Evolutionary conservation across 2,113 vertebrate genomes (phyloP), one percentile per base, ranked within the genome.

Genomic region (Amblyopsis rosae): DNA sequence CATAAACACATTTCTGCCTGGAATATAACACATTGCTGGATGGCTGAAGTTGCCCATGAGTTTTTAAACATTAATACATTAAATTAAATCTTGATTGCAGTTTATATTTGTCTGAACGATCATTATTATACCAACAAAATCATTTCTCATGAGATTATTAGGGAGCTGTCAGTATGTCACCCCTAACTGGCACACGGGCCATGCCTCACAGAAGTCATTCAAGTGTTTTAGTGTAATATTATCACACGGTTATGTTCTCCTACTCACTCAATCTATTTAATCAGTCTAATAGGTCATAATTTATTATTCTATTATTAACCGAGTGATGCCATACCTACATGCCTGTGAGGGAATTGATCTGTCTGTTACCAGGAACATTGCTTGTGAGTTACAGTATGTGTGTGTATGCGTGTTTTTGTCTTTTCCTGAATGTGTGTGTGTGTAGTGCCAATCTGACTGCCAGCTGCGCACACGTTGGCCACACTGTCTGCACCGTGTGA

Each of bases 271-370:
- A 91, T 91, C 83, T 77, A 88, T 88, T 89, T 88, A 83, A 84
- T 86, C 87, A 83, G 81, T 73, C 84, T 88, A 91, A 91, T 87
- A 89, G 88, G 85, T 91, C 86, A 87, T 88, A 88, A 87, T 90
- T 86, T 87, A 90, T 89, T 88, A 83, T 85, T 85, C 74, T 75
- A 82, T 89, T 88, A 89, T 89, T 91, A 91, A 91, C 89, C 67
- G 67, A 86, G 70, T 90, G 88, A 91, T 90, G 87, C 90, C 88
- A 90, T 86, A 80, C 82, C 77, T 49, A 64, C 70, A 78, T 62
- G 82, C 84, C 80, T 66, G 46, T 0, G 79, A 83, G 69, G 70
- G 65, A 85, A 80, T 77, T 70, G 77, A 86, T 80, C 61, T 86
- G 89, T 87, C 86, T 77, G 78, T 86, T 83, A 84, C 60, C 7